Base-by-base conservation (phyloP, 2,113 vertebrate species). In the Girardinichthys multiradiatus region DNA sequence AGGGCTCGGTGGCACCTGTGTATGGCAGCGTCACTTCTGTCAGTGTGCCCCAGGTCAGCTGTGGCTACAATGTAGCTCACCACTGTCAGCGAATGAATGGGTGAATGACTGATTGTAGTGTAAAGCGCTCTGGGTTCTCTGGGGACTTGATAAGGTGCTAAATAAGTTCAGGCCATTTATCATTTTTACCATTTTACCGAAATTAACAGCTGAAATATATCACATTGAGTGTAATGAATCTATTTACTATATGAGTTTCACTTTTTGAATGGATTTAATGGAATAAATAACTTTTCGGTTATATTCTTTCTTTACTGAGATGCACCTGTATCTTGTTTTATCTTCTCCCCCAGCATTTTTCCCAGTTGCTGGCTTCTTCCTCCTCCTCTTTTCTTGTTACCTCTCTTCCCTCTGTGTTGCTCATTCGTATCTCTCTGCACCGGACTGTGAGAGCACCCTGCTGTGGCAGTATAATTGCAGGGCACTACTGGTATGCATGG, bases 401-500 rank as follows among this genome's bases (percentile, higher is more conserved):
- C 29, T 66, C 33, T 54, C 63, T 57, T 65, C 30, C 59, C 42
- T 51, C 57, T 62, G 76, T 82, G 60, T 66, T 21, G 2, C 67
- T 59, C 71, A 42, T 63, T 60, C 30, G 33, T 68, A 68, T 74
- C 72, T 70, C 54, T 86, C 73, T 90, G 90, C 90, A 91, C 86
- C 82, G 70, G 85, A 86, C 82, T 84, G 89, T 82, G 84, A 92
- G 87, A 90, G 87, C 71, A 82, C 85, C 90, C 87, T 86, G 85
- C 77, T 66, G 84, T 86, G 88, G 87, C 80, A 79, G 39, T 89
- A 91, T 83, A 80, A 59, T 81, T 88, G 77, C 89, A 77, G 90
- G 85, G 69, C 85, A 81, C 85, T 39, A 70, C 72, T 81, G 79
- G 67, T 86, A 85, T 92, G 93, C 93, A 94, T 94, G 91, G 77